phyloP scores from a whole-genome alignment of 1,140 invertebrate genomes.

The Sarcophaga bullata region DNA sequence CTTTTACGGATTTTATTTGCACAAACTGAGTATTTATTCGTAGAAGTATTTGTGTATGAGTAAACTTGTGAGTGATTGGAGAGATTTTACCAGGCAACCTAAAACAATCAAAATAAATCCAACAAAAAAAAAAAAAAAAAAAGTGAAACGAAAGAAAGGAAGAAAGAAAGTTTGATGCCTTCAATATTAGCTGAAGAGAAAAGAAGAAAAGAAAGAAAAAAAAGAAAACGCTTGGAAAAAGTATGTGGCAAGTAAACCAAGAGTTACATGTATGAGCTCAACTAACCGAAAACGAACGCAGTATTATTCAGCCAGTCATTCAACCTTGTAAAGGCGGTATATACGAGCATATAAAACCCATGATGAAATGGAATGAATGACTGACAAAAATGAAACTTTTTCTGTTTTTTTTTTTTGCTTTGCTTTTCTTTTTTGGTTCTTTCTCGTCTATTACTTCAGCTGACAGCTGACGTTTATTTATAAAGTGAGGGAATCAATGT shows the following conservation, averaged over 20 bases:
- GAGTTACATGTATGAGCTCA: too few relatives aligned
- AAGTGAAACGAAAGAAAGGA: not conserved
- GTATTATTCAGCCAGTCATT: too few relatives aligned
- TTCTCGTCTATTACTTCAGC: constrained; percentile 9
- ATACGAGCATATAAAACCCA: too few relatives aligned
- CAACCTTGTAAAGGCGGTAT: too few relatives aligned
- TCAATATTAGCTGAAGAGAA: constrained; percentile 17
- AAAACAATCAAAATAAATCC: too few relatives aligned
- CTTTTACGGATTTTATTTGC: not conserved
- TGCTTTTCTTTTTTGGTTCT: not conserved
- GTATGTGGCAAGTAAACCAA: too few relatives aligned
- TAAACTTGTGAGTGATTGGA: too few relatives aligned
- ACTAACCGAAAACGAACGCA: too few relatives aligned
- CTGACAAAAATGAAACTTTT: not conserved
- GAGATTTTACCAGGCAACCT: too few relatives aligned
- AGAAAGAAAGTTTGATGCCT: constrained; percentile 18
- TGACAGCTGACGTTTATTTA: constrained; percentile 26
- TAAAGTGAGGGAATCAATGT: not conserved
- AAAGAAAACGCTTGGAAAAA: not conserved
- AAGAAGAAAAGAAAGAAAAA: not conserved
- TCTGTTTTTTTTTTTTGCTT: not conserved
- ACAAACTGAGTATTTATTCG: not conserved
- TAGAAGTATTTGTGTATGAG: not conserved
- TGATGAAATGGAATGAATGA: not conserved
- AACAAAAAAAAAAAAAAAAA: too few relatives aligned